A percentile compares a stretch with the other conserved stretches of the same genome.
phyloP scores from a whole-genome alignment of 1,140 invertebrate genomes.

The Caenorhabditis elegans region DNA sequence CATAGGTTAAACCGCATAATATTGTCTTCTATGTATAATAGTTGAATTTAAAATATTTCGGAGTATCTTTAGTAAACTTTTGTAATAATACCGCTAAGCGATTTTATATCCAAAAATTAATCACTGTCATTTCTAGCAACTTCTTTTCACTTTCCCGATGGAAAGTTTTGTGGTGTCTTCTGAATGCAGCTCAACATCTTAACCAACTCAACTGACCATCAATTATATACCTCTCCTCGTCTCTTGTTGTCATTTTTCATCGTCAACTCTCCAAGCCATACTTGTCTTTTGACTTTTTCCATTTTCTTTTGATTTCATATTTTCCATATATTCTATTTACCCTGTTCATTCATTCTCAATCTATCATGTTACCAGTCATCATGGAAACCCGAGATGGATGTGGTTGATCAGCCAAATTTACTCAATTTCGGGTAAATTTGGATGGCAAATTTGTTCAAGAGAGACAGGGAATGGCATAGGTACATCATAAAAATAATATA shows the following conservation, averaged over 20 bases:
- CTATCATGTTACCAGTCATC: conserved; percentile 12
- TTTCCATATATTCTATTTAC: neutral
- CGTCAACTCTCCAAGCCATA: neutral
- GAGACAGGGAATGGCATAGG: too few relatives aligned
- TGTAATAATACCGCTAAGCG: too few relatives aligned
- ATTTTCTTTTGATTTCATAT: neutral
- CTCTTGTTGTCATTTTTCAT: neutral
- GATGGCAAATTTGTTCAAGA: neutral
- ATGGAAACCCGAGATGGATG: neutral
- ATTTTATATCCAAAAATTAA: too few relatives aligned
- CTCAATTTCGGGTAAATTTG: neutral
- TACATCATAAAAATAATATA: conserved; percentile 14
- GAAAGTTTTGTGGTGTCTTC: too few relatives aligned
- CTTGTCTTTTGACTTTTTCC: neutral
- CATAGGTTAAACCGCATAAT: too few relatives aligned
- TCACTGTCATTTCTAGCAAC: too few relatives aligned
- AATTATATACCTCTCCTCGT: neutral
- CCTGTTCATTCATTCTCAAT: neutral
- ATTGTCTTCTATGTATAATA: too few relatives aligned
- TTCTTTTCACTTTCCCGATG: too few relatives aligned
- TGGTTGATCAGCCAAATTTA: neutral
- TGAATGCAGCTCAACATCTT: neutral
- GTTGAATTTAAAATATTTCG: too few relatives aligned
- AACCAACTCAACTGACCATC: neutral
- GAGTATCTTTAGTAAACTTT: too few relatives aligned